These are phyloP conservation scores for Chaetorhynchus papuensis DNA, from an alignment of 2,113 vertebrate genomes.

Conservation along the genomic window DNA sequence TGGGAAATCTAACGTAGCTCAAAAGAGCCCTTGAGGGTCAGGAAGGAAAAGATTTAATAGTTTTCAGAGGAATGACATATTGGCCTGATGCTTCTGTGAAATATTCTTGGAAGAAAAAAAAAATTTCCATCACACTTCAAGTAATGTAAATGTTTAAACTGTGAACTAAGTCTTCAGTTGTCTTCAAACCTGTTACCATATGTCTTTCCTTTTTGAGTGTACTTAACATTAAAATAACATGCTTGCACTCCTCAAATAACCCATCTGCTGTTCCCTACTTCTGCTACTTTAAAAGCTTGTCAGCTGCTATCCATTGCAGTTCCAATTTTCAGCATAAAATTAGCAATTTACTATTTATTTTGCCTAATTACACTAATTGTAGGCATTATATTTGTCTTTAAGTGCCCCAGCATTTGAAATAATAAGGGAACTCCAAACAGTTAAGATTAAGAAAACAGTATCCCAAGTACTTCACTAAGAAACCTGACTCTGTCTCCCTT, in stretches of 20 bases:
- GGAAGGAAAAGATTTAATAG: slow-evolving; percentile 1
- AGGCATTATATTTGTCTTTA: neutral
- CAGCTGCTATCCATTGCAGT: slow-evolving; percentile 50
- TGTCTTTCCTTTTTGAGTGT: slow-evolving; percentile 61
- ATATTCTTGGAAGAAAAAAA: slow-evolving; percentile 49
- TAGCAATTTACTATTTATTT: slow-evolving; percentile 37
- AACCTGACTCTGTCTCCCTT: neutral
- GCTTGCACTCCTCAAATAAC: slow-evolving; percentile 58
- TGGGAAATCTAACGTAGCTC: neutral
- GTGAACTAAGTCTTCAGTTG: slow-evolving; percentile 55
- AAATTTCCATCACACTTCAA: slow-evolving; percentile 56
- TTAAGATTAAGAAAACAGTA: neutral
- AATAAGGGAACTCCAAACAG: neutral
- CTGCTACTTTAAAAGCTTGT: slow-evolving; percentile 51
- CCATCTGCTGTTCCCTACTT: slow-evolving; percentile 43
- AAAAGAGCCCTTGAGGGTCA: neutral
- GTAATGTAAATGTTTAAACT: slow-evolving; percentile 69
- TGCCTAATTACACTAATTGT: neutral
- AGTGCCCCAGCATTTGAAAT: neutral
- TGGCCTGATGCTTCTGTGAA: slow-evolving; percentile 18
- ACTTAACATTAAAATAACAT: slow-evolving; percentile 65
- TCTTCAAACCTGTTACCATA: slow-evolving; percentile 64
- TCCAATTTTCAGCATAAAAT: neutral
- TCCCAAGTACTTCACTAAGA: neutral
- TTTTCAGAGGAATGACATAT: slow-evolving; percentile 10